A percentile compares a stretch with the other conserved stretches of the same genome.
Evolutionary conservation across 2,113 vertebrate species (phyloP).

Genomic region (Reinhardtius hippoglossoides): DNA sequence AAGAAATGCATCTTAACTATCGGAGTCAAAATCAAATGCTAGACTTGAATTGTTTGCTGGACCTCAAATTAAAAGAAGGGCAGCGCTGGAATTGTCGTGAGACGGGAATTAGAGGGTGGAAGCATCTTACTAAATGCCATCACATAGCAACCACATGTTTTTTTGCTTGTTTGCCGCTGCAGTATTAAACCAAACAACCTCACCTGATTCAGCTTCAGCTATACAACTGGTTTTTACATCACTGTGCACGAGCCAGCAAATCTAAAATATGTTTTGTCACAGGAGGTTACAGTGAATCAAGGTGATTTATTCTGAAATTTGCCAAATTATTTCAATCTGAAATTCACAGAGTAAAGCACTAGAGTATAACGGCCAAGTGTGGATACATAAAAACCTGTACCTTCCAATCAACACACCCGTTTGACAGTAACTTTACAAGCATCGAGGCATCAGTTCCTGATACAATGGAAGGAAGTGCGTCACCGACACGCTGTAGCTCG

Average conservation of each 20-base stretch:
- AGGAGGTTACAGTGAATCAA: constrained; percentile 2
- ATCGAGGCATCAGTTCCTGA: constrained; percentile 74
- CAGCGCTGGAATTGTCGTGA: background rate
- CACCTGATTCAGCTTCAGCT: constrained; percentile 37
- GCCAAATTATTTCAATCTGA: background rate
- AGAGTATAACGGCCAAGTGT: background rate
- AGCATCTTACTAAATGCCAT: constrained; percentile 52
- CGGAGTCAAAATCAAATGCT: background rate
- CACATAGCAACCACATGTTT: constrained; percentile 62
- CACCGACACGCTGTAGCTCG: constrained; percentile 63
- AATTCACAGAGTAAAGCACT: background rate
- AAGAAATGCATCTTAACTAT: constrained; percentile 18
- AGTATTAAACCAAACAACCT: constrained; percentile 52
- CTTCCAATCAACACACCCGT: constrained; percentile 53
- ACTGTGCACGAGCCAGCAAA: background rate
- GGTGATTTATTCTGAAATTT: constrained; percentile 20
- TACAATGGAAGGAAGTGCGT: constrained; percentile 87
- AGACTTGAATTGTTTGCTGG: background rate
- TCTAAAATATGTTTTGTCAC: background rate
- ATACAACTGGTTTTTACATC: constrained; percentile 32
- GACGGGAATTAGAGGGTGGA: constrained; percentile 31
- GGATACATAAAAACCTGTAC: constrained; percentile 7
- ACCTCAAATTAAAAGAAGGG: constrained; percentile 2
- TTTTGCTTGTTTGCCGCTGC: constrained; percentile 53
- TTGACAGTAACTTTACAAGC: constrained; percentile 67